Conservation (phyloP, 2,113 vertebrate genomes). For the Ardeotis arabs region DNA sequence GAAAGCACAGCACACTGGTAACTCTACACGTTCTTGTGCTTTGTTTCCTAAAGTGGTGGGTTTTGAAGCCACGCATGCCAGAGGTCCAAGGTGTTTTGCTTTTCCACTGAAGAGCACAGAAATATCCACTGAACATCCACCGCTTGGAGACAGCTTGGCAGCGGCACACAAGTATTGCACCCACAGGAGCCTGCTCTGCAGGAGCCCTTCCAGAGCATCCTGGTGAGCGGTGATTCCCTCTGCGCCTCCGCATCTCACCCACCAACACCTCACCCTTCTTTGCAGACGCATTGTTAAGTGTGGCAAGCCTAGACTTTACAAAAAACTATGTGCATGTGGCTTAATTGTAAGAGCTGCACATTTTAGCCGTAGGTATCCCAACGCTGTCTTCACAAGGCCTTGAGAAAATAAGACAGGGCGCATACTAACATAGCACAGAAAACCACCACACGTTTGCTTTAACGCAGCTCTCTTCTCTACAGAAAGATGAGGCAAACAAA, state of each 20-base stretch:
- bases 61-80: neutral
- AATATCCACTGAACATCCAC: neutral
- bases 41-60: neutral
- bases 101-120: neutral
- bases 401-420: neutral
- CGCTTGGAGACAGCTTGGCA: neutral
- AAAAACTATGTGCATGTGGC: neutral
- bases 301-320: neutral
- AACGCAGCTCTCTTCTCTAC: neutral
- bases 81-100: neutral
- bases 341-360: neutral
- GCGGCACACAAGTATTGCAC: no score
- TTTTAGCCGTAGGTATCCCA: neutral
- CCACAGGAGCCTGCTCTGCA: neutral
- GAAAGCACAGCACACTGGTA: neutral
- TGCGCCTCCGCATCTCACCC: neutral
- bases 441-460: fast-evolving
- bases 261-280: neutral
- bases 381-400: neutral
- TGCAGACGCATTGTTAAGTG: neutral
- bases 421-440: neutral
- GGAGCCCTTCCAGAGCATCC: neutral
- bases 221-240: neutral
- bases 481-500: neutral
- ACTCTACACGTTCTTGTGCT: neutral